A percentile compares a stretch with the other conserved stretches of the same genome.
Evolutionary conservation across 2,888 invertebrate species (phyloP).

Genomic region (Lymantria dispar): DNA sequence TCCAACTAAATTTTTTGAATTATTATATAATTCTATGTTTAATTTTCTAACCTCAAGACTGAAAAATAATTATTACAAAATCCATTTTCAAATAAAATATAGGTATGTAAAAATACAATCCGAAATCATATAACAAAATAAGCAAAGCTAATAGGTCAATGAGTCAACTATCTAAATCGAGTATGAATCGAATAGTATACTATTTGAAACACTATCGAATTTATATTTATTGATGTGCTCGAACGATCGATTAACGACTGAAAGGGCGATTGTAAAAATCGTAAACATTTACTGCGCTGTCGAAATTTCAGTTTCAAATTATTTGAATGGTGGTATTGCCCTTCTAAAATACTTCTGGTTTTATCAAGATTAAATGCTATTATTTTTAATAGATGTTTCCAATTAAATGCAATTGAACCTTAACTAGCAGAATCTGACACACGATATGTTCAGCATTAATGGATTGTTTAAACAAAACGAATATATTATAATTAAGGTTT

Average conservation of each 20-base stretch:
- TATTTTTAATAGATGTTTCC: not conserved
- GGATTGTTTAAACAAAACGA: no score
- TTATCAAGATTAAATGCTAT: constrained; percentile 7
- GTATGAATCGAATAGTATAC: constrained; percentile 13
- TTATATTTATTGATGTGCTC: constrained; percentile 8
- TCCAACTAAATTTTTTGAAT: no score
- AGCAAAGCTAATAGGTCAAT: constrained; percentile 43
- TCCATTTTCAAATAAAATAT: no score
- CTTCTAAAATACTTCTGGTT: constrained; percentile 10
- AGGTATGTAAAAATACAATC: no score
- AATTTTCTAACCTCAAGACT: no score
- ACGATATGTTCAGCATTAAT: no score
- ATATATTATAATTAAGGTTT: no score
- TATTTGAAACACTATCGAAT: constrained; percentile 12
- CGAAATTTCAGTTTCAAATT: constrained; percentile 15
- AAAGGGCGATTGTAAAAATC: constrained; percentile 24
- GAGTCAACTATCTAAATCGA: constrained; percentile 42
- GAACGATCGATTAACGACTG: constrained; percentile 18
- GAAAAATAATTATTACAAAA: no score
- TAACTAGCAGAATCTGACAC: not conserved
- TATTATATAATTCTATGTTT: no score
- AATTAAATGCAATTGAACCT: not conserved
- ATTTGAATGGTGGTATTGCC: constrained; percentile 21
- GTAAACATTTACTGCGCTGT: constrained; percentile 20
- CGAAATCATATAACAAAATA: constrained; percentile 30